Evolutionary conservation across 2,888 invertebrate genomes (phyloP).

Genomic region (Halocaridina rubra): DNA sequence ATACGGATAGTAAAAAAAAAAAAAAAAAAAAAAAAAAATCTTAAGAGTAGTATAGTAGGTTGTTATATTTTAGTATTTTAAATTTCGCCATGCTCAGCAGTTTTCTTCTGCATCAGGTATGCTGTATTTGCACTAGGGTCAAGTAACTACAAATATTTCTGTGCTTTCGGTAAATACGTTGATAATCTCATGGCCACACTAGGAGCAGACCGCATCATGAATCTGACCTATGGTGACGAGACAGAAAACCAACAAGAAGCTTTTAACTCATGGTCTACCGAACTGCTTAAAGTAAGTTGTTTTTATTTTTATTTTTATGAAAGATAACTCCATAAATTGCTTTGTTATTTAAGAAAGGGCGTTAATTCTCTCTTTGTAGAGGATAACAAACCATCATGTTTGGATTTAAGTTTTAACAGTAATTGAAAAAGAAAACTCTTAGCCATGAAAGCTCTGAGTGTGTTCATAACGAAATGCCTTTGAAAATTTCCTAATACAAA

Average conservation of each 20-base stretch:
- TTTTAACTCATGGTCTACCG: constrained; percentile 90
- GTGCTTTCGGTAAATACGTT: constrained; percentile 92
- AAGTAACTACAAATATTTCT: constrained; percentile 95
- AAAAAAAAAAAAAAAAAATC: too few relatives aligned
- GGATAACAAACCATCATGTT: too few relatives aligned
- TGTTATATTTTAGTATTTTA: too few relatives aligned
- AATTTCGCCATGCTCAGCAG: too few relatives aligned
- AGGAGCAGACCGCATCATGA: constrained; percentile 87
- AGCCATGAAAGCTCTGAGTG: neutral
- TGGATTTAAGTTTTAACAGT: too few relatives aligned
- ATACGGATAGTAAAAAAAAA: too few relatives aligned
- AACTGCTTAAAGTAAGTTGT: constrained; percentile 86
- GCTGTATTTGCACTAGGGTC: constrained; percentile 95
- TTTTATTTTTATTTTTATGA: too few relatives aligned
- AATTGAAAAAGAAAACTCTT: neutral
- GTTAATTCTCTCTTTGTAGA: too few relatives aligned
- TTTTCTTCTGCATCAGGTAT: constrained; percentile 77
- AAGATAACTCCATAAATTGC: neutral
- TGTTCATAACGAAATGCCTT: neutral
- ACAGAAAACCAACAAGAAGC: constrained; percentile 96
- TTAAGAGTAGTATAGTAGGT: too few relatives aligned
- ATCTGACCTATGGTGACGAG: constrained; percentile 89
- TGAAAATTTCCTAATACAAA: too few relatives aligned
- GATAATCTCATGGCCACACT: constrained; percentile 89
- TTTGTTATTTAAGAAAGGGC: too few relatives aligned